A percentile compares a stretch with the other conserved stretches of the same genome.
Conservation (phyloP, 2,113 vertebrate species). For the Vombatus ursinus region DNA sequence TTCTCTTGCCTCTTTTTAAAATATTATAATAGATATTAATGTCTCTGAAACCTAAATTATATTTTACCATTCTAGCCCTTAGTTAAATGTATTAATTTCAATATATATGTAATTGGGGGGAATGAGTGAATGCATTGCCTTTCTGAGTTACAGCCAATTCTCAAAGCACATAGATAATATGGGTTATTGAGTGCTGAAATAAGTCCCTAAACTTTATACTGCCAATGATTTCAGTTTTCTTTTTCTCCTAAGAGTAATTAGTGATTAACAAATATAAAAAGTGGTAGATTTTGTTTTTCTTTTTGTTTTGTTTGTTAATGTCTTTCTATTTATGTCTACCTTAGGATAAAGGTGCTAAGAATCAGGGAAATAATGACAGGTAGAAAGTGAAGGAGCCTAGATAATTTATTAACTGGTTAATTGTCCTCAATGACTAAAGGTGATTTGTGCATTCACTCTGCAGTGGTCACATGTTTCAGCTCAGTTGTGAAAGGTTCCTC, state of each 20-base stretch:
- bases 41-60: too few species aligned
- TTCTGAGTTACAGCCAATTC: background rate
- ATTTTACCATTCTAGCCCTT: too few species aligned
- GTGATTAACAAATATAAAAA: background rate
- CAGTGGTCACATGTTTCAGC: slow-evolving; percentile 61
- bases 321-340: background rate
- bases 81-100: too few species aligned
- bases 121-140: background rate
- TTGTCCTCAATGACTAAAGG: background rate
- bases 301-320: too few species aligned
- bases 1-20: too few species aligned
- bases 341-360: background rate
- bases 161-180: background rate
- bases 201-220: background rate
- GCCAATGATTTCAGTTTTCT: background rate
- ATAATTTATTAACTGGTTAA: background rate
- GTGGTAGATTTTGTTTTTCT: too few species aligned
- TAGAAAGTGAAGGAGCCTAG: background rate
- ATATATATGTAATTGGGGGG: too few species aligned
- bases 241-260: background rate
- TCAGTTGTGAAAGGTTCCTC: slow-evolving; percentile 65
- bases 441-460: slow-evolving; percentile 55
- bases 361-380: background rate
- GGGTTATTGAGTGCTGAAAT: background rate
- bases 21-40: too few species aligned